Evolutionary conservation across 2,113 vertebrate genomes (phyloP), one percentile per base, ranked within the genome.

Genomic region (Microcebus jonahi): DNA sequence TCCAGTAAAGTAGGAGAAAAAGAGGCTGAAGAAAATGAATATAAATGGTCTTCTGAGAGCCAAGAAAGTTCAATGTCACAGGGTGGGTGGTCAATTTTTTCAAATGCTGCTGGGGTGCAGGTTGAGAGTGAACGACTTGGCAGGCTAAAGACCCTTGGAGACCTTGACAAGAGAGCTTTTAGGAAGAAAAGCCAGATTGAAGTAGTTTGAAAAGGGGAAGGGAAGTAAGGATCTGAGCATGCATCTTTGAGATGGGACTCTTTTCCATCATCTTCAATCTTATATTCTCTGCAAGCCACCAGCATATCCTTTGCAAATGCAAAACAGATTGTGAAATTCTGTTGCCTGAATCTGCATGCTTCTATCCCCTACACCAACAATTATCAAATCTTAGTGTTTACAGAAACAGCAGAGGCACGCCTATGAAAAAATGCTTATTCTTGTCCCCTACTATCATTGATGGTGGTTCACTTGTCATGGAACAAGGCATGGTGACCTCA

Each of bases 331-430:
- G 4, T 75, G 29, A 94, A 71, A 84, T 80, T 79, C 25, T 81
- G 11, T 50, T 81, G 17, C 13, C 75, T 76, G 10, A 71, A 31
- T 65, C 12, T 13, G n/a, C 53, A 67, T 89, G 39, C 18, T 93
- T 50, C 53, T 70, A 91, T 39, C 18, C 67, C 17, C 10, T 90
- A 59, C 5, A 67, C n/a, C 23, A 87, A 76, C 7, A 75, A n/a
- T 67, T 90, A 39, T 65, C 77, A 92, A 91, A 77, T 48, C n/a
- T 94, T 61, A 80, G 75, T 53, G 23, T 80, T 92, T 83, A 73
- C 42, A 85, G 70, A 77, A 91, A 34, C 8, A 48, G 53, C 39
- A 5, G 34, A 39, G 17, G 13, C 25, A 15, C 68, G 29, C 36
- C 21, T 70, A 45, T 61, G 91, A 88, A 82, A 82, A 90, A 82